phyloP scores from a whole-genome alignment of 35 echinoderm and acorn worm species.

The Amphiura filiformis region DNA sequence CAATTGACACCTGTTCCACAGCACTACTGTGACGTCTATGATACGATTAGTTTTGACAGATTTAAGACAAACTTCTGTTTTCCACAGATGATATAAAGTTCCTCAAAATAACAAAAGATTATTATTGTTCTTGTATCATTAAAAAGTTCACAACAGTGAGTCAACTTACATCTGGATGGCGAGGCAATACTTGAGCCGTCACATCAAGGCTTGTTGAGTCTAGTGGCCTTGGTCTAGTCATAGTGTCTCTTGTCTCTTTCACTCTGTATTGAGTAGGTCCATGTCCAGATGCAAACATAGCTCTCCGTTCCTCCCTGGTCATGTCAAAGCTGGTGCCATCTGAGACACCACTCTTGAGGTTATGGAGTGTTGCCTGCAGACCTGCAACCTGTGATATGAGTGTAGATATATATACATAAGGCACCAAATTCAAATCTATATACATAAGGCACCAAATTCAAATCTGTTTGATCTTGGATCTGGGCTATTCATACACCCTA shows the following conservation, averaged over 20 bases:
- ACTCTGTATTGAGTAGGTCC: slow-evolving; percentile 84
- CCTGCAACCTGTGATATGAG: slow-evolving; percentile 82
- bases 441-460: not conserved
- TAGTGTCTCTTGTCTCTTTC: slow-evolving; percentile 54
- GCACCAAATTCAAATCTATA: not conserved
- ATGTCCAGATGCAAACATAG: slow-evolving; percentile 76
- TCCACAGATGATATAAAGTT: too few species aligned
- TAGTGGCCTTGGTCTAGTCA: not conserved
- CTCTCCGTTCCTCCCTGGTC: slow-evolving; percentile 72
- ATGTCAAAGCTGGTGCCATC: slow-evolving; percentile 43
- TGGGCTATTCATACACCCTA: too few species aligned
- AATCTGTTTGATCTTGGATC: too few species aligned
- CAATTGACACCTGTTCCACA: too few species aligned
- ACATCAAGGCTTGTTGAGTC: slow-evolving; percentile 77
- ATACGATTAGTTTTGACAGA: too few species aligned
- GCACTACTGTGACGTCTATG: too few species aligned
- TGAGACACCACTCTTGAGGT: slow-evolving; percentile 52
- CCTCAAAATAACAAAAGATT: too few species aligned
- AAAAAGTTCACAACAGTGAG: too few species aligned
- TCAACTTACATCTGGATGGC: slow-evolving; percentile 80
- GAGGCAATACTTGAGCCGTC: slow-evolving; percentile 57
- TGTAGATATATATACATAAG: not conserved
- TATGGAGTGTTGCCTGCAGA: slow-evolving; percentile 89
- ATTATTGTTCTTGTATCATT: too few species aligned
- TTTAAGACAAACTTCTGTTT: too few species aligned